Percentiles rank a stretch among this genome's conserved stretches.
These are phyloP conservation scores for Porites lobata DNA, from an alignment of 92 coral and sea anemone species.

Conservation along the genomic window DNA sequence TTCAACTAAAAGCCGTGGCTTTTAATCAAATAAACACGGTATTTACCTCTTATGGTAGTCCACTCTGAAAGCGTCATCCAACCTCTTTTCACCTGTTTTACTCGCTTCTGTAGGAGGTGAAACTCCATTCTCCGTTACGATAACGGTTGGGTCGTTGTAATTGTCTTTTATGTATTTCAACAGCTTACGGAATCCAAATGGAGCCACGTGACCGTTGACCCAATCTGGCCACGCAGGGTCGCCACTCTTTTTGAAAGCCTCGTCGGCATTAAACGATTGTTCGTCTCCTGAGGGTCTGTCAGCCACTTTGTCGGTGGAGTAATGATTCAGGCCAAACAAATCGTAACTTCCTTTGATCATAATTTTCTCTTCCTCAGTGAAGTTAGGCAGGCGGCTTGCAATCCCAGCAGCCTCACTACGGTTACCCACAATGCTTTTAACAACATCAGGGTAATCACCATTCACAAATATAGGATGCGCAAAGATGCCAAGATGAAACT, in stretches of 20 bases:
- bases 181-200: conserved; percentile 81
- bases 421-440: conserved; percentile 72
- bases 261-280: conserved; percentile 56
- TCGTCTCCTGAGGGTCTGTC: conserved; percentile 28
- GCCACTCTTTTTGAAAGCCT: conserved; percentile 45
- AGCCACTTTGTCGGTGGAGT: conserved; percentile 65
- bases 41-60: conserved; percentile 53
- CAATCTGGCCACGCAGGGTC: conserved; percentile 67
- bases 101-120: conserved; percentile 74
- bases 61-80: conserved; percentile 75
- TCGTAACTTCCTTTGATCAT: conserved; percentile 82
- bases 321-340: conserved; percentile 79
- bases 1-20: too few relatives aligned
- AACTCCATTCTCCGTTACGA: conserved; percentile 86
- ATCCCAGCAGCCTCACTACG: conserved; percentile 69
- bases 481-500: conserved; percentile 77
- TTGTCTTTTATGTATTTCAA: conserved; percentile 73
- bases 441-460: conserved; percentile 87
- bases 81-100: conserved; percentile 42
- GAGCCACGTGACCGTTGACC: conserved; percentile 70
- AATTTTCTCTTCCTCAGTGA: conserved; percentile 71
- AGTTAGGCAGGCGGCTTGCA: conserved; percentile 71
- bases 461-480: conserved; percentile 88
- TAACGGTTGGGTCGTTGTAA: conserved; percentile 66
- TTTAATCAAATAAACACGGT: background rate